Base-by-base conservation (phyloP, 2,797 vertebrate genomes). In the Darevskia nairensis region DNA sequence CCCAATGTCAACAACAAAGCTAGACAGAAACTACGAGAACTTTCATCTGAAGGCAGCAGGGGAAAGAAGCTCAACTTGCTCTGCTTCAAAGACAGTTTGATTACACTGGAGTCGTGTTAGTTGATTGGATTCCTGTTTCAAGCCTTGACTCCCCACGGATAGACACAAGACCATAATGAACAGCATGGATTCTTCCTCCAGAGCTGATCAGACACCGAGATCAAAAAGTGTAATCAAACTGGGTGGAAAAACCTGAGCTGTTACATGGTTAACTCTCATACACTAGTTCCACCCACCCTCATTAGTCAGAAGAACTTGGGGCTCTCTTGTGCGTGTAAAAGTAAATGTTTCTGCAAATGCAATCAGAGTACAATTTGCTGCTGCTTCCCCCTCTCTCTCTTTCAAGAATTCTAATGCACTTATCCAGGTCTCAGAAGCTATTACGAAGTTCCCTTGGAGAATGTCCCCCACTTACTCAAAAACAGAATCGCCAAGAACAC, bases 111-210 rank as follows among this genome's bases (percentile, higher is more conserved):
- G 83, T 71, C 86, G 61, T 27, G 64, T 80, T 92, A 41, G 71
- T 88, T 96, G 94, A 94, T 72, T 92, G 91, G 91, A 88, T 88
- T 94, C 89, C 92, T 92, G 89, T 93, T 94, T 90, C 77, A 91
- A 93, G 85, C 82, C 68, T 77, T 88, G 85, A 32, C 41, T 93
- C 86, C 92, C 88, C 87, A 72, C 1, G 90, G 91, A 81, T 41
- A 94, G 87, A 92, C 89, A 95, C 87, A 91, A 93, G 91, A 89
- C 81, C 39, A 85, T 94, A 92, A 95, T 87, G 93, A 94, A 91
- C 46, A 92, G 84, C 1, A 3, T 92, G 91, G 85, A 87, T 77
- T 59, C 87, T 93, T 91, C 88, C 85, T 92, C 93, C 89, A 89
- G 88, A 87, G 89, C 72, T 88, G 86, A 93, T 90, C 92, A 78